These are phyloP conservation scores for Cremastinae sp. DNA, from an alignment of 2,888 invertebrate genomes.

Conservation along the genomic window DNA sequence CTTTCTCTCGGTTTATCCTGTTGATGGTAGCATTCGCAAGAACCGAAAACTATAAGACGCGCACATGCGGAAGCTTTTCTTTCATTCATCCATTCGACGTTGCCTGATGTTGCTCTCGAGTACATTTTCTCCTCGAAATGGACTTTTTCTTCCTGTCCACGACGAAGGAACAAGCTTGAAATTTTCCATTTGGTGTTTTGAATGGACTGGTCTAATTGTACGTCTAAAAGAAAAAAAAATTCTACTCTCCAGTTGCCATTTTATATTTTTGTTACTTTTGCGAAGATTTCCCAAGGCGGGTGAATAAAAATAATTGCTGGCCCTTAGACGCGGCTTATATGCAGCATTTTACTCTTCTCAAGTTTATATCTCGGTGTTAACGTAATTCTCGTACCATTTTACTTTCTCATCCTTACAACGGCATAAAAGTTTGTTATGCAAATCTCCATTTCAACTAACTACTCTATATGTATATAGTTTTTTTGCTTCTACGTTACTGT, in stretches of 20 bases:
- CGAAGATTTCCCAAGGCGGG: conserved; percentile 21
- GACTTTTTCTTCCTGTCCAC: conserved; percentile 42
- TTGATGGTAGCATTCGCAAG: conserved; percentile 32
- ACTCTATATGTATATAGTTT: conserved; percentile 43
- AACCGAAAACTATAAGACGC: conserved; percentile 34
- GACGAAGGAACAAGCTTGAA: background rate
- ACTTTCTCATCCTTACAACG: conserved; percentile 59
- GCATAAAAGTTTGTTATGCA: conserved; percentile 74
- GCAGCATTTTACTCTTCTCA: conserved; percentile 15
- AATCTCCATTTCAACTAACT: conserved; percentile 66
- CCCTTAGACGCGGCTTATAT: conserved; percentile 15
- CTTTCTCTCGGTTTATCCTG: conserved; percentile 50
- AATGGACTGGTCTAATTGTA: conserved; percentile 2
- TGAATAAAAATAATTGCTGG: conserved; percentile 32
- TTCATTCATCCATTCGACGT: conserved; percentile 52
- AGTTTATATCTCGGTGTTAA: conserved; percentile 48
- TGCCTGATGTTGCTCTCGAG: conserved; percentile 25
- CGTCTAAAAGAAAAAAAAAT: background rate
- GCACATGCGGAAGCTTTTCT: conserved; percentile 30
- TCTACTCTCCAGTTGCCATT: background rate
- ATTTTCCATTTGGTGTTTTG: conserved; percentile 19
- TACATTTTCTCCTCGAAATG: conserved; percentile 63
- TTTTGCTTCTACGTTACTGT: conserved; percentile 5
- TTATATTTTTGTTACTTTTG: background rate
- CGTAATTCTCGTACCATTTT: conserved; percentile 63